Conservation (phyloP, 2,888 invertebrate genomes). For the Zygaena filipendulae region DNA sequence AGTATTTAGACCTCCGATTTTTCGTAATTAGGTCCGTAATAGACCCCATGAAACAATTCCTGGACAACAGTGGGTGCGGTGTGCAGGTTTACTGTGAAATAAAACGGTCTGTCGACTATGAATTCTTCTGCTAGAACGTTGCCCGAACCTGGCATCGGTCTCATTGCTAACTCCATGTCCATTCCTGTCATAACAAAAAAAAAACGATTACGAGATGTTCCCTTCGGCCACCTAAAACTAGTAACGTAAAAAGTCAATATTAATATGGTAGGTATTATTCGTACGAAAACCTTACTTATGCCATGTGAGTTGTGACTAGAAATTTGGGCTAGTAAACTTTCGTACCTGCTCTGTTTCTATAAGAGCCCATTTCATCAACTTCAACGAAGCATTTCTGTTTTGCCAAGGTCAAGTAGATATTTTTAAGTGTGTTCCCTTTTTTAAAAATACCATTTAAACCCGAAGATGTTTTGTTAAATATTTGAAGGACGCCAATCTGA, state of each 20-base stretch:
- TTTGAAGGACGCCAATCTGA: conserved; percentile 26
- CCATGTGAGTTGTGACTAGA: too few relatives aligned
- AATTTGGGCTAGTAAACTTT: too few relatives aligned
- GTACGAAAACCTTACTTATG: too few relatives aligned
- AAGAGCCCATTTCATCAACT: conserved; percentile 33
- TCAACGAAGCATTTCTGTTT: conserved; percentile 38
- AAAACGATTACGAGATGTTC: too few relatives aligned
- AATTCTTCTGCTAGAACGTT: too few relatives aligned
- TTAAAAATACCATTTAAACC: conserved; percentile 26
- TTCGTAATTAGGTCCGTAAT: conserved; percentile 30
- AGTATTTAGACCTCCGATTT: too few relatives aligned
- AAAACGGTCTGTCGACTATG: conserved; percentile 30
- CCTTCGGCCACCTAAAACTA: too few relatives aligned
- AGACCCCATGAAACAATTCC: conserved; percentile 30
- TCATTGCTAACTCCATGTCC: too few relatives aligned
- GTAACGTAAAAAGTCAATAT: too few relatives aligned
- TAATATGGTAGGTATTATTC: too few relatives aligned
- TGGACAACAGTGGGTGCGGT: conserved; percentile 8
- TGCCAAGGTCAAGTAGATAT: conserved; percentile 26
- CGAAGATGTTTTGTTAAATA: conserved; percentile 23
- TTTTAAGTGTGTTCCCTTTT: conserved; percentile 14
- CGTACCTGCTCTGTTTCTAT: conserved; percentile 4
- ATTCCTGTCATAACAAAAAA: too few relatives aligned
- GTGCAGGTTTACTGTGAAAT: conserved; percentile 27
- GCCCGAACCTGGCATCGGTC: too few relatives aligned